phyloP scores from a whole-genome alignment of 2,888 invertebrate genomes.

The Heliconius cydno region DNA sequence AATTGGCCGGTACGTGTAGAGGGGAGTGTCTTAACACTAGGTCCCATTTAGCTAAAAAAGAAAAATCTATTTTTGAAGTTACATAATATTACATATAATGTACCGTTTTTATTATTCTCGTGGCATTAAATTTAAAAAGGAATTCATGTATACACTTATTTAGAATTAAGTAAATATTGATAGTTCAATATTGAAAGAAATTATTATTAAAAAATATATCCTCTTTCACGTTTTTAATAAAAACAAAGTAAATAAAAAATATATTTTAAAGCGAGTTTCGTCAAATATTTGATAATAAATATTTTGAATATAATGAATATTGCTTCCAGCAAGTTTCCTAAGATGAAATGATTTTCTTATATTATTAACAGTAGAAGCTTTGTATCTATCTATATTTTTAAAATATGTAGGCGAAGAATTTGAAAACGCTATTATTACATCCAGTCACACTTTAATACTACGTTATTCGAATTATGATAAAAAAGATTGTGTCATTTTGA shows the following conservation, averaged over 20 bases:
- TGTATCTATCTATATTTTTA: no score
- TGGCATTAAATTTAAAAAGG: neutral
- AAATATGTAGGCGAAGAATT: neutral
- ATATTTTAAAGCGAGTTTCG: slow-evolving; percentile 2
- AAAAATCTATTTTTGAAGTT: no score
- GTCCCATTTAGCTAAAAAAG: no score
- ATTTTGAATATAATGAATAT: slow-evolving; percentile 1
- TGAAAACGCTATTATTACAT: neutral
- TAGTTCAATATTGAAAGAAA: no score
- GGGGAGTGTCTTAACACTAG: no score
- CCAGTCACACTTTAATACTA: neutral
- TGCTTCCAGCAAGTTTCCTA: neutral
- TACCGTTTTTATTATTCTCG: neutral
- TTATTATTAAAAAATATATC: no score
- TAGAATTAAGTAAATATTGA: neutral
- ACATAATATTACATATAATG: no score
- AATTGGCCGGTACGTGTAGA: no score
- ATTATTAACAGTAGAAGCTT: no score
- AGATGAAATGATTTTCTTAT: neutral
- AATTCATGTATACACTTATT: neutral
- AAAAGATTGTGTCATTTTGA: no score
- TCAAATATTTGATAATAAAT: neutral
- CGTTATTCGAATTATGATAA: no score
- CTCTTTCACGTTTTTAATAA: neutral
- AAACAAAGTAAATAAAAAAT: neutral